Evolutionary conservation across 2,113 vertebrate species (phyloP).

Genomic region (Pogona vitticeps): DNA sequence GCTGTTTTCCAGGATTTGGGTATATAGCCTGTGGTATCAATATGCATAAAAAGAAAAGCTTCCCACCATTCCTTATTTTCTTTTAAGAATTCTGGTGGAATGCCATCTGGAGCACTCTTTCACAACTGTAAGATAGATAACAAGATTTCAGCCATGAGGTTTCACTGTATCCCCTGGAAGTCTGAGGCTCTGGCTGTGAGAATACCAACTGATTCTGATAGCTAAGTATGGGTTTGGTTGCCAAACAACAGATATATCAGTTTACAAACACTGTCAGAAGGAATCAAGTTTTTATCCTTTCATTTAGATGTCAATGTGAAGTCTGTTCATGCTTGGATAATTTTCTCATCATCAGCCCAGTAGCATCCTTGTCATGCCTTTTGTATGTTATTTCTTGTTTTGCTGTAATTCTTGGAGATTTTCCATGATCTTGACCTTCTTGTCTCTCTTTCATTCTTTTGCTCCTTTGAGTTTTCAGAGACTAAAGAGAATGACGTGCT

Average conservation of each 20-base stretch:
- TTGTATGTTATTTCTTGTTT: not conserved
- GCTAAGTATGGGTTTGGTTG: not conserved
- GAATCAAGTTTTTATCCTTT: not conserved
- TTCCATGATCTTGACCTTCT: not conserved
- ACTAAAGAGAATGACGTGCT: conserved; percentile 19
- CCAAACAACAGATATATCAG: not conserved
- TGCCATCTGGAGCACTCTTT: too few relatives aligned
- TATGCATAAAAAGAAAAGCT: too few relatives aligned
- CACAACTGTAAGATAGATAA: too few relatives aligned
- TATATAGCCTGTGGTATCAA: too few relatives aligned
- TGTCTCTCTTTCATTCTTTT: not conserved
- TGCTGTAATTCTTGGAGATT: conserved; percentile 5
- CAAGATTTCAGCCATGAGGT: not conserved
- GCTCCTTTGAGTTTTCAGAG: conserved; percentile 24
- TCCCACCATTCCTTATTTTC: too few relatives aligned
- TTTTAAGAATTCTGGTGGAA: too few relatives aligned
- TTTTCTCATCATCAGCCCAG: not conserved
- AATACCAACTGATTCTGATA: not conserved
- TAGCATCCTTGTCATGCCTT: not conserved
- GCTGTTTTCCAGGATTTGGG: too few relatives aligned
- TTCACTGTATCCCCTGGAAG: not conserved
- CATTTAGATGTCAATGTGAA: not conserved
- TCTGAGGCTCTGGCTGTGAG: not conserved
- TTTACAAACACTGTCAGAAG: not conserved
- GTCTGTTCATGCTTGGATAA: not conserved